Evolutionary conservation across 2,888 invertebrate genomes (phyloP).

Genomic region (Lymantria monacha): DNA sequence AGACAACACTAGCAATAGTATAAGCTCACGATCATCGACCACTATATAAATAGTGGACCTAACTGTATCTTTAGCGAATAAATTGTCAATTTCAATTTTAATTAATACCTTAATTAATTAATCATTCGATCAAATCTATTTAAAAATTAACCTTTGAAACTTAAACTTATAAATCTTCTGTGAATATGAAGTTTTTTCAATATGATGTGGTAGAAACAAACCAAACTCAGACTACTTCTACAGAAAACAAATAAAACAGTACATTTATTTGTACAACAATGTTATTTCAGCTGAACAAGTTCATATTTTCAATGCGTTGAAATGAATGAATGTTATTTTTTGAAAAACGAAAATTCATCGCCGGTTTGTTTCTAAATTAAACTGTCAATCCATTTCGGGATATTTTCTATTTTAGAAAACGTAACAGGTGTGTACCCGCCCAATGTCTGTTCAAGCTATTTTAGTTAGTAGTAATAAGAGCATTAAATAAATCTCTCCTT

Average conservation of each 20-base stretch:
- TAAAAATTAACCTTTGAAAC: too few relatives aligned
- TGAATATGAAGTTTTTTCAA: too few relatives aligned
- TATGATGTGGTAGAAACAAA: too few relatives aligned
- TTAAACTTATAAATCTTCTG: too few relatives aligned
- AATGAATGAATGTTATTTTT: neutral
- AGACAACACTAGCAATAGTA: too few relatives aligned
- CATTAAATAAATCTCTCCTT: conserved; percentile 61
- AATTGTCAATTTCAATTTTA: too few relatives aligned
- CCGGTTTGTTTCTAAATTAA: conserved; percentile 48
- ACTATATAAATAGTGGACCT: too few relatives aligned
- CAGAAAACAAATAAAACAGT: neutral
- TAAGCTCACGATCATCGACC: too few relatives aligned
- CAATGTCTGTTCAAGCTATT: conserved; percentile 34
- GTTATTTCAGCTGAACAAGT: conserved; percentile 32
- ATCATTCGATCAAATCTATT: too few relatives aligned
- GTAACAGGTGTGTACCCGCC: conserved; percentile 63
- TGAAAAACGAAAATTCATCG: conserved; percentile 25
- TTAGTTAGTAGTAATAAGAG: conserved; percentile 30
- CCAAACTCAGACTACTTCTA: neutral
- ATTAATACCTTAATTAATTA: too few relatives aligned
- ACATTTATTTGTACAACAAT: conserved; percentile 4
- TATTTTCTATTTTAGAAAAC: conserved; percentile 61
- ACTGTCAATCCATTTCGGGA: conserved; percentile 56
- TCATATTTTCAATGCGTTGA: neutral
- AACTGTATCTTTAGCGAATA: too few relatives aligned